Percentiles rank a stretch among this genome's conserved stretches.
Evolutionary conservation across 2,797 vertebrate species (phyloP).

Genomic region (Furcifer pardalis): DNA sequence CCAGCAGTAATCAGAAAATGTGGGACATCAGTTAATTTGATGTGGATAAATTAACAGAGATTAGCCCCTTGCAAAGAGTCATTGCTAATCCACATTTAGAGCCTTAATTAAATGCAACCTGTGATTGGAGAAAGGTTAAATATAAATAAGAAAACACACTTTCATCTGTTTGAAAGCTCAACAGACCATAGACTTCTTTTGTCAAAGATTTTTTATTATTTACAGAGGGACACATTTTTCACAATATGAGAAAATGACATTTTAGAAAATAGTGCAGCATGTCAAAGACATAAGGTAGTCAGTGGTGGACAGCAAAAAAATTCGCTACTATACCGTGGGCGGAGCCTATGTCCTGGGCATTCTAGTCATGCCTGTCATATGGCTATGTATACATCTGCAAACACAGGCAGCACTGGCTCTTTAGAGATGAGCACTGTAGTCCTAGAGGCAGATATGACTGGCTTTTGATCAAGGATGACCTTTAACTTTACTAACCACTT

Average conservation of each 20-base stretch:
- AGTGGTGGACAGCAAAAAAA: too few relatives aligned
- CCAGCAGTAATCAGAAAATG: neutral
- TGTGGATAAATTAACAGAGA: neutral
- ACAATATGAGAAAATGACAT: neutral
- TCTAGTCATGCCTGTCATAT: too few relatives aligned
- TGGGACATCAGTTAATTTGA: slow-evolving; percentile 9
- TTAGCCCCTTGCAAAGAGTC: neutral
- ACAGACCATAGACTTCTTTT: neutral
- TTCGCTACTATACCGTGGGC: too few relatives aligned
- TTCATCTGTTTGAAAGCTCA: neutral
- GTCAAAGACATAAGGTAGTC: neutral
- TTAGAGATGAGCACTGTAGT: too few relatives aligned
- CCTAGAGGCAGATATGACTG: too few relatives aligned
- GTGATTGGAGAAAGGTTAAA: slow-evolving; percentile 1
- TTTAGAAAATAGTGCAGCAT: neutral
- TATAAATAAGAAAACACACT: neutral
- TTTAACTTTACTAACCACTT: too few relatives aligned
- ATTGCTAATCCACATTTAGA: slow-evolving; percentile 3
- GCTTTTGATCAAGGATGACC: too few relatives aligned
- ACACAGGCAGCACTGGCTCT: too few relatives aligned
- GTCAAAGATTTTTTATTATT: neutral
- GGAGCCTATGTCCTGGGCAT: too few relatives aligned
- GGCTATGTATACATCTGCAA: too few relatives aligned
- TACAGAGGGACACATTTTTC: neutral
- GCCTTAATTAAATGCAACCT: slow-evolving; percentile 26